Evolutionary conservation across 2,888 invertebrate genomes (phyloP).

Genomic region (Hypercompe scribonia): DNA sequence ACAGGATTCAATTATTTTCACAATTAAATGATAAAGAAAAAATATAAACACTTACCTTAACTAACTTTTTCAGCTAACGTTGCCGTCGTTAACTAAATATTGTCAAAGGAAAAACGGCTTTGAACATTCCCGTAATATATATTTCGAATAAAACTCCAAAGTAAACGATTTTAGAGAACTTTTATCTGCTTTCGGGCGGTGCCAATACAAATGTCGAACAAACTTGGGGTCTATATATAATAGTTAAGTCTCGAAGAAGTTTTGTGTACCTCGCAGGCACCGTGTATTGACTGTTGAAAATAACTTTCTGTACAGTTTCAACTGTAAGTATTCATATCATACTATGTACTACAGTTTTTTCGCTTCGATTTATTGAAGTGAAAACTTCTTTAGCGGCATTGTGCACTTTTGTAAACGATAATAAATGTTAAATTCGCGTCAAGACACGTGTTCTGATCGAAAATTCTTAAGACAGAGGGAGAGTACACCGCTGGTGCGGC

Average conservation of each 20-base stretch:
- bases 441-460: too few species aligned
- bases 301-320: background rate
- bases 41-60: too few species aligned
- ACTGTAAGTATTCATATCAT: background rate
- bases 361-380: too few species aligned
- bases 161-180: conserved; percentile 24
- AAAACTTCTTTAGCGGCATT: too few species aligned
- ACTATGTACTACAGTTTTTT: background rate
- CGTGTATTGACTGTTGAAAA: conserved; percentile 15
- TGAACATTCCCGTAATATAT: conserved; percentile 11
- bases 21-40: background rate
- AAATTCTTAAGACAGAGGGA: too few species aligned
- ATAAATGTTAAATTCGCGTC: too few species aligned
- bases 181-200: background rate
- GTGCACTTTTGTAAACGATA: too few species aligned
- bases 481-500: too few species aligned
- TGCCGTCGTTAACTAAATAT: conserved; percentile 19
- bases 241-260: conserved; percentile 22
- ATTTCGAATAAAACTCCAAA: conserved; percentile 17
- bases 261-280: background rate
- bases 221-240: conserved; percentile 18
- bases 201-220: conserved; percentile 4
- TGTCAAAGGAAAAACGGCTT: conserved; percentile 16
- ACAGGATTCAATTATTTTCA: background rate
- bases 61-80: conserved; percentile 10